Base-by-base conservation (phyloP, 2,113 vertebrate genomes). In the Brachyhypopomus gauderio region DNA sequence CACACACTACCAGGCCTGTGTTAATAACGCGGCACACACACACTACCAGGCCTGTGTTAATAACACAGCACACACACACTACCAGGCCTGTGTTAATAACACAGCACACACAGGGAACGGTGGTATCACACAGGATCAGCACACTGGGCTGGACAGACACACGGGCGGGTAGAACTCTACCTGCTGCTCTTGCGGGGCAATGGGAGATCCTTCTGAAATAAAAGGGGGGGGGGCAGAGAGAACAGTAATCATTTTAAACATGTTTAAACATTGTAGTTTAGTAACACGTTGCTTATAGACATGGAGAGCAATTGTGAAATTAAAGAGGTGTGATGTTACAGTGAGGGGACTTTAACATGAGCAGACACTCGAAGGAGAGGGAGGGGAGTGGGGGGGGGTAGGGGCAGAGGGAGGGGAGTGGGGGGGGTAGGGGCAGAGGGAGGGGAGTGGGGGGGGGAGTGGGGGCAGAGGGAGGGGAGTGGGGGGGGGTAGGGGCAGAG, bases 201-300 rank as follows among this genome's bases (percentile, higher is more conserved):
- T 8, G 85, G 81, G 36, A 80, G 81, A 70, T 86, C 85, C 63
- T 86, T 86, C 84, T 86, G 74, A 58, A 77, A 85, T n/a, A 85
- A 60, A 74, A 72, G 27, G 23, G 30, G 76, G 59, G 63, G 78
- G 45, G 78, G 19, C 36, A 41, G 56, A 71, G 48, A 70, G 36
- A 56, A 62, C 45, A 30, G 78, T 58, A 45, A 59, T 75, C 78
- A 70, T 58, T 67, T 78, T 63, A 72, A 23, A 63, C 9, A 36
- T 16, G 25, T 79, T 63, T 52, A 70, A 81, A 73, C 17, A 59
- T 76, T 60, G 60, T 75, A 78, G 70, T 67, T 81, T 62, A 78
- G 70, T 78, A 75, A 56, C 20, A 62, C 36, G 30, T 59, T 75
- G 38, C 63, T 69, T 70, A 45, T 70, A 77, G 76, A 63, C 12